Evolutionary conservation across 1,140 invertebrate genomes (phyloP).

Genomic region (Drosophila lowei): DNA sequence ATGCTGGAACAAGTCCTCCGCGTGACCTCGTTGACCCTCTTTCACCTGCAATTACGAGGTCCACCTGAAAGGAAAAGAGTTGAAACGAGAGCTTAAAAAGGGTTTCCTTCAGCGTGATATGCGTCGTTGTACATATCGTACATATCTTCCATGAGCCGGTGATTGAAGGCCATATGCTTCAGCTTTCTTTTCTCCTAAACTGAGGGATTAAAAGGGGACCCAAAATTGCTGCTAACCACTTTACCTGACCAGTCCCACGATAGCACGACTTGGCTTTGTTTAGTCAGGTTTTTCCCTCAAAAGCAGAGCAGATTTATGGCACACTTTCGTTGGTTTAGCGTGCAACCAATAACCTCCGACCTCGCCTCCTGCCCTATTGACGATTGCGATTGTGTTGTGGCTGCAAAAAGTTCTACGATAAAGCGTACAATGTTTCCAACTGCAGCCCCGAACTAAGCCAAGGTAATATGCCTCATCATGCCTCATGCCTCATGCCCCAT

Average conservation of each 20-base stretch:
- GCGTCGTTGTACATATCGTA: no score
- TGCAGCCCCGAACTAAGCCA: constrained; percentile 59
- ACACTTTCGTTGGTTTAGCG: constrained; percentile 32
- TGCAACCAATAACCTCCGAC: constrained; percentile 46
- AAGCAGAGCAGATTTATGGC: constrained; percentile 27
- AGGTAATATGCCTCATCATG: constrained; percentile 38
- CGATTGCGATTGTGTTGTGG: constrained; percentile 59
- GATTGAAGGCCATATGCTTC: no score
- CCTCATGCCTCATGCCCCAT: constrained; percentile 20
- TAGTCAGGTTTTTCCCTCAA: not conserved
- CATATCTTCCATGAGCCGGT: no score
- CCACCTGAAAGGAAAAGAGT: constrained; percentile 17
- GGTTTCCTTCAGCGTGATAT: no score
- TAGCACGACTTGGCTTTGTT: no score
- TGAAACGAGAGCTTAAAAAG: constrained; percentile 19
- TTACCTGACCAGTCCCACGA: no score
- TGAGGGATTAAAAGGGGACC: no score
- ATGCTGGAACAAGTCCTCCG: not conserved
- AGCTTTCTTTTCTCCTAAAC: no score
- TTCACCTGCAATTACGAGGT: constrained; percentile 21
- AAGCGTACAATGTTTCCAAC: constrained; percentile 45
- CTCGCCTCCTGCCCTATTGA: constrained; percentile 10
- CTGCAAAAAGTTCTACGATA: constrained; percentile 58
- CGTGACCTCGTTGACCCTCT: constrained; percentile 14
- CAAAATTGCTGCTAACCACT: no score